These are phyloP conservation scores for Oreochromis tanganicae DNA, from an alignment of 2,113 vertebrate genomes.

Conservation along the genomic window DNA sequence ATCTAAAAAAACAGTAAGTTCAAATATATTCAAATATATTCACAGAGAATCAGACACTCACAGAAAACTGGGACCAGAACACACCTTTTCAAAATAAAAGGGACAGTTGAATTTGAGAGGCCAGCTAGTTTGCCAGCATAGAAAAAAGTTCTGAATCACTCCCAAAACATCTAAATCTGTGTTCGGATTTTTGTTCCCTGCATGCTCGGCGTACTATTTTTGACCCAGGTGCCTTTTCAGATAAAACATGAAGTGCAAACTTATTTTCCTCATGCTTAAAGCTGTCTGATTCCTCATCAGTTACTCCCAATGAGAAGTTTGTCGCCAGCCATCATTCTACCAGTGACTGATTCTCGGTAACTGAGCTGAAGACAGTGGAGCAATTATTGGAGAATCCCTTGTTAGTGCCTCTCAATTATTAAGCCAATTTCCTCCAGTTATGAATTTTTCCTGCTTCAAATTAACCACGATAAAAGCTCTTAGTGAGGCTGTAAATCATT, in stretches of 20 bases:
- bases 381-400: constrained; percentile 1
- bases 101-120: not conserved
- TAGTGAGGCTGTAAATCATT: constrained; percentile 23
- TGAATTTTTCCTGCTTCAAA: constrained; percentile 33
- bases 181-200: not conserved
- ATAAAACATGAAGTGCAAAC: not conserved
- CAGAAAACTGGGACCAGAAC: not conserved
- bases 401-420: constrained; percentile 25
- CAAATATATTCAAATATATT: not conserved
- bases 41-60: not conserved
- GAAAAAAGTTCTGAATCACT: not conserved
- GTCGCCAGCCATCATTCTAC: not conserved
- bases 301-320: not conserved
- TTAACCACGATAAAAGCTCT: constrained; percentile 4
- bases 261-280: not conserved
- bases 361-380: not conserved
- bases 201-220: not conserved
- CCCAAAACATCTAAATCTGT: not conserved
- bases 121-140: not conserved
- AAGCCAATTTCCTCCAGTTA: constrained; percentile 15
- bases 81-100: not conserved
- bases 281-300: not conserved
- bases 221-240: not conserved
- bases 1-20: not conserved
- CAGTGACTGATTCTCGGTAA: not conserved